Evolutionary conservation across 2,797 vertebrate species (phyloP).

Genomic region (Taeniopygia guttata): DNA sequence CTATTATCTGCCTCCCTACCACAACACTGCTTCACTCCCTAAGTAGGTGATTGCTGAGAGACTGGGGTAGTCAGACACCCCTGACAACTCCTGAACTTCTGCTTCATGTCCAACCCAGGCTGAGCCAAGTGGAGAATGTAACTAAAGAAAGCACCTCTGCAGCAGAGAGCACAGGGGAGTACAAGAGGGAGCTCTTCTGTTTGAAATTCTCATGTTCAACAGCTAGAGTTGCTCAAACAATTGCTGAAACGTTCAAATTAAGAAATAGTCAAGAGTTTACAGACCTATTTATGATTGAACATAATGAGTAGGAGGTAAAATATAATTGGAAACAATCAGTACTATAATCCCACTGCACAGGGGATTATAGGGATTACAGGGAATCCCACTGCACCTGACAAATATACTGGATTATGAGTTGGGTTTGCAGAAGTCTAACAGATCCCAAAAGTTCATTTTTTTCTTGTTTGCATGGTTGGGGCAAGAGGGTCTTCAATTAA

Average conservation of each 20-base stretch:
- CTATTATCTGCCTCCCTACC: neutral
- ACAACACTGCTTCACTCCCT: fast-evolving
- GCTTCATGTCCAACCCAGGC: neutral
- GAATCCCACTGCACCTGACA: neutral
- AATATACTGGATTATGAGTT: neutral
- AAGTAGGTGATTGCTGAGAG: neutral
- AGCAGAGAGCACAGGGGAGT: neutral
- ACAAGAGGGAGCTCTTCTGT: neutral
- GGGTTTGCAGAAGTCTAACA: neutral
- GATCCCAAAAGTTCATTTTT: neutral
- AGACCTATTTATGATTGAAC: neutral
- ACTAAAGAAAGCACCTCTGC: neutral
- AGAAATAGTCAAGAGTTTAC: neutral
- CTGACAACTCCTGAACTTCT: neutral
- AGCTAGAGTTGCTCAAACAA: neutral
- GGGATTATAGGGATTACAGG: no score
- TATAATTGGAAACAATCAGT: neutral
- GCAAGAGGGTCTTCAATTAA: neutral
- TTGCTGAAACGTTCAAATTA: neutral
- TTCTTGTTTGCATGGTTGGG: neutral
- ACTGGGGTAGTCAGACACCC: neutral
- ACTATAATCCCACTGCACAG: neutral
- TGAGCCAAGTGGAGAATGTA: neutral
- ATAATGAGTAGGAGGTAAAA: neutral
- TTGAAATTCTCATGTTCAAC: neutral